Evolutionary conservation across 1,140 invertebrate genomes (phyloP).

Genomic region (Anastrepha ludens): DNA sequence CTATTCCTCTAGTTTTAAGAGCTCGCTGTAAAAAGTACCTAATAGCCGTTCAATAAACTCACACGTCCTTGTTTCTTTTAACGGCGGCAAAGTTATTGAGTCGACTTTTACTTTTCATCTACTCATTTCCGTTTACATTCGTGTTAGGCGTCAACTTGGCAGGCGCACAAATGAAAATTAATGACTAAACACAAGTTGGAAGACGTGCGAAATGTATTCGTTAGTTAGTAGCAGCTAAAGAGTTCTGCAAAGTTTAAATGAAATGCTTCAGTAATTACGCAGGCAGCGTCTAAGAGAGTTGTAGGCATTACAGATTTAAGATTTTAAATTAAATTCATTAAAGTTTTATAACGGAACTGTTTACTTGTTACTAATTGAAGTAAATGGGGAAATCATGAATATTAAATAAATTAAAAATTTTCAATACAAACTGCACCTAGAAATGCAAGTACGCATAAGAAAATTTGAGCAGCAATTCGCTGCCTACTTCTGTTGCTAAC

Average conservation of each 20-base stretch:
- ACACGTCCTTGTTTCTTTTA: not conserved
- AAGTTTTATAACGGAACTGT: not conserved
- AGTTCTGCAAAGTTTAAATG: slow-evolving; percentile 7
- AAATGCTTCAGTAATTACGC: slow-evolving; percentile 4
- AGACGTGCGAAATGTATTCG: not conserved
- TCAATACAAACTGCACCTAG: too few relatives aligned
- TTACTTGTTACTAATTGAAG: too few relatives aligned
- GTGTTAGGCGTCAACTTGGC: not conserved
- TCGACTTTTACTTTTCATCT: not conserved
- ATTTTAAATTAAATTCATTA: not conserved
- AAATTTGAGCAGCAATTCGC: too few relatives aligned
- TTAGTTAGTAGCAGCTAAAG: not conserved
- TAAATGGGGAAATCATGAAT: too few relatives aligned
- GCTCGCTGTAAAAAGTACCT: too few relatives aligned
- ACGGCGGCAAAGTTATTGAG: not conserved
- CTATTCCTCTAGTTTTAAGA: too few relatives aligned
- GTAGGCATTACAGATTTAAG: not conserved
- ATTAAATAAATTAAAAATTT: too few relatives aligned
- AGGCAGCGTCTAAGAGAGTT: not conserved
- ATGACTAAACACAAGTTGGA: not conserved
- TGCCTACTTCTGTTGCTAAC: too few relatives aligned
- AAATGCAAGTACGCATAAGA: too few relatives aligned
- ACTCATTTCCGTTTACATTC: not conserved
- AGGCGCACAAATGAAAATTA: slow-evolving; percentile 21
- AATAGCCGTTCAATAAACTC: too few relatives aligned